A percentile compares a stretch with the other conserved stretches of the same genome.
These are phyloP conservation scores for Ptychochromis oligacanthus DNA, from an alignment of 2,113 vertebrate species.

Conservation along the genomic window DNA sequence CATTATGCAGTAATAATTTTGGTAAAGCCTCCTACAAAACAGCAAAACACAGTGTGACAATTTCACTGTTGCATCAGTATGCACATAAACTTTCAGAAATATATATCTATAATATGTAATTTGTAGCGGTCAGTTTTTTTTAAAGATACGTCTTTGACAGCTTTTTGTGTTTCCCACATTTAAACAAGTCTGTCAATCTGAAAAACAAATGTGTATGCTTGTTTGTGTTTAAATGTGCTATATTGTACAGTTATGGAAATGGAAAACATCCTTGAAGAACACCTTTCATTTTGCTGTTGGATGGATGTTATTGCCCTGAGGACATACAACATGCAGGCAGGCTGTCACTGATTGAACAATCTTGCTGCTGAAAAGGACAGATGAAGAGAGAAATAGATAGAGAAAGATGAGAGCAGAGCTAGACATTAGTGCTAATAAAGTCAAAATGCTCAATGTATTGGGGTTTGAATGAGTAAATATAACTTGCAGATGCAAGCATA, in stretches of 20 bases:
- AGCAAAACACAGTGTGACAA: too few relatives aligned
- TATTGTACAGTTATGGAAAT: slow-evolving; percentile 27
- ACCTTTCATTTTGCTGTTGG: slow-evolving; percentile 41
- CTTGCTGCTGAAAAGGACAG: slow-evolving; percentile 27
- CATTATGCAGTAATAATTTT: too few relatives aligned
- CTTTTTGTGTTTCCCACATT: neutral
- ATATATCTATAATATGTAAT: too few relatives aligned
- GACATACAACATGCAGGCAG: slow-evolving; percentile 27
- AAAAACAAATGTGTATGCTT: neutral
- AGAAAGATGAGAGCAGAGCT: neutral
- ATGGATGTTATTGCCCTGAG: slow-evolving; percentile 31
- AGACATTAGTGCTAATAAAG: slow-evolving; percentile 14
- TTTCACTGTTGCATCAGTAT: too few relatives aligned
- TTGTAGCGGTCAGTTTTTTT: too few relatives aligned
- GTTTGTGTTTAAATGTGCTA: neutral
- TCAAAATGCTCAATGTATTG: neutral
- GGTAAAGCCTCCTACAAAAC: too few relatives aligned
- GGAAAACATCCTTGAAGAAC: slow-evolving; percentile 32
- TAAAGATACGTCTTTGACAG: neutral
- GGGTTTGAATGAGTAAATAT: slow-evolving; percentile 19
- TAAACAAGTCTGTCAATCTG: neutral
- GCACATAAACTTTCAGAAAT: too few relatives aligned
- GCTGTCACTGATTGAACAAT: slow-evolving; percentile 52
- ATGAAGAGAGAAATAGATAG: slow-evolving; percentile 44
- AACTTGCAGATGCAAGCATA: neutral